Conservation (phyloP, 2,113 vertebrate species). For the Pionites leucogaster region DNA sequence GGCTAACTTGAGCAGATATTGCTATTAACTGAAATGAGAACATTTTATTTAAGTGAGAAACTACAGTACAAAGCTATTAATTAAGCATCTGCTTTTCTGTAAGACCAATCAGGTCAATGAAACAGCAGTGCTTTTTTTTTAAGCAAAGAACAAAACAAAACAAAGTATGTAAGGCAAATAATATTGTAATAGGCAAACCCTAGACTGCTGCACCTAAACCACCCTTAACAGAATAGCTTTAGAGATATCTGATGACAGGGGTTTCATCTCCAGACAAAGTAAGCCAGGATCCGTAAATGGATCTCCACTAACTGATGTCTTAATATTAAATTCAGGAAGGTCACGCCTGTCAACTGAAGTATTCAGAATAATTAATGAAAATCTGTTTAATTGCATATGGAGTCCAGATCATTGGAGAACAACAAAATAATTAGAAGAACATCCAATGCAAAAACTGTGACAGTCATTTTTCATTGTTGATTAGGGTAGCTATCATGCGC, state of each 20-base stretch:
- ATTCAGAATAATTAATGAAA: conserved; percentile 36
- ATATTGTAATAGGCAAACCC: neutral
- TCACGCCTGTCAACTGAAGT: conserved; percentile 1
- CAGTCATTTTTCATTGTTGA: neutral
- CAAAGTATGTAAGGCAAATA: neutral
- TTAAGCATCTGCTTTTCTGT: neutral
- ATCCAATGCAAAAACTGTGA: neutral
- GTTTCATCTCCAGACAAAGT: neutral
- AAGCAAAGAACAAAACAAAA: neutral
- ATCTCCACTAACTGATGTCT: conserved; percentile 1
- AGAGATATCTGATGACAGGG: neutral
- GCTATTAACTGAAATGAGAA: neutral
- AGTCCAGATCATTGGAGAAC: neutral
- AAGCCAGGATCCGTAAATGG: neutral
- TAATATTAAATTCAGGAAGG: conserved; percentile 45
- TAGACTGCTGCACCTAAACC: neutral
- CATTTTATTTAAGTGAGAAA: neutral
- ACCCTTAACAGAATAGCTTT: neutral
- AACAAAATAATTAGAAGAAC: conserved; percentile 12
- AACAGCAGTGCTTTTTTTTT: neutral
- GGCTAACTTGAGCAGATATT: neutral
- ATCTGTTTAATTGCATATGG: conserved; percentile 4
- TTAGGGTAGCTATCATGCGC: neutral
- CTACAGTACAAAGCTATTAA: neutral
- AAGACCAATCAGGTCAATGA: accelerated